Evolutionary conservation across 1,140 invertebrate species (phyloP), one percentile per base, ranked within the genome.

Genomic region (Aphaenogaster ashmeadi): DNA sequence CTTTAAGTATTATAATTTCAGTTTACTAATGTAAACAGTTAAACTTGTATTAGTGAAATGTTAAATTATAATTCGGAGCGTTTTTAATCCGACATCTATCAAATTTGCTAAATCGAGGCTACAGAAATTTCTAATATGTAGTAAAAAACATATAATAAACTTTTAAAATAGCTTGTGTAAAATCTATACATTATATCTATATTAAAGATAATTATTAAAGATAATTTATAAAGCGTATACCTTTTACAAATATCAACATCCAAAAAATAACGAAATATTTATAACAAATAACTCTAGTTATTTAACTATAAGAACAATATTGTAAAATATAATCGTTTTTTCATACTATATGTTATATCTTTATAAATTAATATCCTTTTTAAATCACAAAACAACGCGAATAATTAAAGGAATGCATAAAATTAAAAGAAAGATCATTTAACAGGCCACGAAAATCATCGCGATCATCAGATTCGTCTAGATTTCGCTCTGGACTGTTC

Each of bases 1-100:
- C 18, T 62, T 79, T 47, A 47, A 78, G 27, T 54, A 79, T 66
- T 52, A 38, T 67, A 69, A 27, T 69, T 52, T 80, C 11, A 21
- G 8, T 27, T 75, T 75, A 44, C 4, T 3, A 36, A 47, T 15
- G 21, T 33, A 47, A 72, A 56, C 7, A 56, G 11, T 54, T 54
- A 54, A 50, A 13, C 2, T 44, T 11, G 11, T 9, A 81, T 72
- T 41, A 52, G 27, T 52, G 5, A 27, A 6, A 41, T 8, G 15
- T 44, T 44, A 72, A 27, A 38, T 74, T 75, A 52, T 54, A 81
- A 21, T 72, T 81, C 18, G 0, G 13, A 81, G 21, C 41, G 6
- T 18, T 54, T 38, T 56, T 56, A 67, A 67, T 58, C 2, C 13
- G 2, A 27, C 18, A 7, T 13, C 27, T n/a, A 4, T 33, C 18